Percentiles rank a stretch among this genome's conserved stretches.
Evolutionary conservation across 1,140 invertebrate species (phyloP).

Genomic region (Drosophila miranda): DNA sequence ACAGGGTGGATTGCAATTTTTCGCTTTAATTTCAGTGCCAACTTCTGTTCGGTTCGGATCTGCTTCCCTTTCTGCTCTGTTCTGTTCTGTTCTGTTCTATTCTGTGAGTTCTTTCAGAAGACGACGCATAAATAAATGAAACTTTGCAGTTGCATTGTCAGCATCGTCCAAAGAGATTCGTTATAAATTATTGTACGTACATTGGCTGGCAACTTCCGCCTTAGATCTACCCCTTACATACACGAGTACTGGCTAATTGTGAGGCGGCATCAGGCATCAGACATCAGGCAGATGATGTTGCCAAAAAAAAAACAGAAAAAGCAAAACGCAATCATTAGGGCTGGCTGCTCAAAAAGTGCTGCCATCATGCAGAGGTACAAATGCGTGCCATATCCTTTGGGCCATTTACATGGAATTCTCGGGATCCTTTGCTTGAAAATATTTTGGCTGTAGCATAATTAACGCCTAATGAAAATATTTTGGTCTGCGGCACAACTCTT

Average conservation of each 20-base stretch:
- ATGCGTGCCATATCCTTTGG: slow-evolving; percentile 6
- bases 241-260: slow-evolving; percentile 35
- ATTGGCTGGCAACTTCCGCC: slow-evolving; percentile 14
- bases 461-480: slow-evolving; percentile 56
- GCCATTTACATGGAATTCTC: slow-evolving; percentile 12
- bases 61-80: not conserved
- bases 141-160: slow-evolving; percentile 61
- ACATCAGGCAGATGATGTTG: slow-evolving; percentile 19
- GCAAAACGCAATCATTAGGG: slow-evolving; percentile 24
- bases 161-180: slow-evolving; percentile 6
- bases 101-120: no score
- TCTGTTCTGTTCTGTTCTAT: no score
- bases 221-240: slow-evolving; percentile 5
- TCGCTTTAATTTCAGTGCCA: slow-evolving; percentile 68
- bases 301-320: slow-evolving; percentile 14
- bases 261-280: not conserved
- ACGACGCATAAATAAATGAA: slow-evolving; percentile 5
- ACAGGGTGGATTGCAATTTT: slow-evolving; percentile 76
- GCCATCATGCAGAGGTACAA: slow-evolving; percentile 28
- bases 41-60: slow-evolving; percentile 47
- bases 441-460: slow-evolving; percentile 48
- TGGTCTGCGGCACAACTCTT: slow-evolving; percentile 26
- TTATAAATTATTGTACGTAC: slow-evolving; percentile 69
- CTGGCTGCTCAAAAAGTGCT: slow-evolving; percentile 8
- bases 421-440: slow-evolving; percentile 23